A percentile compares a stretch with the other conserved stretches of the same genome.
phyloP scores from a whole-genome alignment of 2,113 vertebrate genomes.

The Eretmochelys imbricata region DNA sequence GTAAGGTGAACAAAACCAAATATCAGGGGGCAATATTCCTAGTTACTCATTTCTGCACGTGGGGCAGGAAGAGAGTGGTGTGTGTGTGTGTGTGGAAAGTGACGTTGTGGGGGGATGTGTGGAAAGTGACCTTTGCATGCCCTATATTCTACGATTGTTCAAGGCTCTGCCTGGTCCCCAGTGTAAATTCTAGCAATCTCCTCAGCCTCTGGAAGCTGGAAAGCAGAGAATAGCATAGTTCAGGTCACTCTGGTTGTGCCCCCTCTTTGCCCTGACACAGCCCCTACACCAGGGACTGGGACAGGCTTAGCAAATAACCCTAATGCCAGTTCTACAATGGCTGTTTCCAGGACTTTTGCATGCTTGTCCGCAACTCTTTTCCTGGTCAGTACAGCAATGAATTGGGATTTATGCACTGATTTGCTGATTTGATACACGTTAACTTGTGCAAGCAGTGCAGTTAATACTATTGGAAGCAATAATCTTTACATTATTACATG shows the following conservation, averaged over 20 bases:
- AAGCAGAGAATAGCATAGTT: neutral
- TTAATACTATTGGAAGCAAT: neutral
- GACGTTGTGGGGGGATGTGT: neutral
- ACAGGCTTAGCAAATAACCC: fast-evolving
- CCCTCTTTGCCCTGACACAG: fast-evolving
- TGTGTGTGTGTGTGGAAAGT: neutral
- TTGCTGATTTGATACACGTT: neutral
- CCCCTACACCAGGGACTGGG: fast-evolving
- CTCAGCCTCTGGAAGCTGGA: neutral
- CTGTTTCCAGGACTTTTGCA: neutral
- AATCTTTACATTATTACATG: neutral
- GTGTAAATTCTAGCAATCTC: neutral
- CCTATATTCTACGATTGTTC: neutral
- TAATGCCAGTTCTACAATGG: neutral
- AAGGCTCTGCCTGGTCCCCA: neutral
- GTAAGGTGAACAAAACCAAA: neutral
- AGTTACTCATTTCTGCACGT: fast-evolving
- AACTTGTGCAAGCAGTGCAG: neutral
- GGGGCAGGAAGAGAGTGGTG: fast-evolving
- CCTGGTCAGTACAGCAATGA: neutral
- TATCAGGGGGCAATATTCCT: fast-evolving
- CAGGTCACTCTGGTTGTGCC: neutral
- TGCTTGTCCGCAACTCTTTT: neutral
- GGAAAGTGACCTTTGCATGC: neutral
- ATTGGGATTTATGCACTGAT: neutral